Percentiles rank a stretch among this genome's conserved stretches.
phyloP scores from a whole-genome alignment of 2,888 invertebrate genomes.

The Troides aeacus region DNA sequence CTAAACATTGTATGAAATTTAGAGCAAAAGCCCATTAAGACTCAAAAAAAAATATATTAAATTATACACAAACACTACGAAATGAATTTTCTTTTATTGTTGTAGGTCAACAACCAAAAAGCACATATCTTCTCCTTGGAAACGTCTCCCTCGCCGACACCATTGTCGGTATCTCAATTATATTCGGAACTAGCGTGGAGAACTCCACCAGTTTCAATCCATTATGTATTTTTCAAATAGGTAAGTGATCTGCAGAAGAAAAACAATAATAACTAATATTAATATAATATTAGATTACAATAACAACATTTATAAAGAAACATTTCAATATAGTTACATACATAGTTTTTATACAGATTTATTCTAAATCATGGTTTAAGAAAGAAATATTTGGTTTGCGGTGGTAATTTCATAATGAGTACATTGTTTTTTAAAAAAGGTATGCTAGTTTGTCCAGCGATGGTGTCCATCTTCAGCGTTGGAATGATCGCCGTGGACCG shows the following conservation, averaged over 20 bases:
- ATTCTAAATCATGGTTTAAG: no score
- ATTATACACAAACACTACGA: no score
- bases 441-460: slow-evolving; percentile 81
- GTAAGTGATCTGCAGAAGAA: slow-evolving; percentile 45
- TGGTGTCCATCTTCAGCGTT: slow-evolving; percentile 83
- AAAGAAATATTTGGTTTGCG: no score
- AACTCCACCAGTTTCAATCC: slow-evolving; percentile 52
- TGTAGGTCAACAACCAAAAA: slow-evolving; percentile 81
- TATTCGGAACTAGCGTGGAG: slow-evolving; percentile 71
- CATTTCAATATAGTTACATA: no score
- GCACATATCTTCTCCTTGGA: slow-evolving; percentile 83
- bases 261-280: neutral
- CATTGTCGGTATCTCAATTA: slow-evolving; percentile 80
- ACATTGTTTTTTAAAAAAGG: slow-evolving; percentile 55
- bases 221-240: slow-evolving; percentile 67
- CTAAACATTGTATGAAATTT: no score
- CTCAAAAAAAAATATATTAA: no score
- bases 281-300: neutral
- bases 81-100: neutral
- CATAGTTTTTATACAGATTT: no score
- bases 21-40: no score
- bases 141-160: slow-evolving; percentile 84
- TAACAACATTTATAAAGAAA: no score
- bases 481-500: slow-evolving; percentile 83
- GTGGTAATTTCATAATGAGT: no score